phyloP scores from a whole-genome alignment of 2,888 invertebrate species.

The Tipula confusa region DNA sequence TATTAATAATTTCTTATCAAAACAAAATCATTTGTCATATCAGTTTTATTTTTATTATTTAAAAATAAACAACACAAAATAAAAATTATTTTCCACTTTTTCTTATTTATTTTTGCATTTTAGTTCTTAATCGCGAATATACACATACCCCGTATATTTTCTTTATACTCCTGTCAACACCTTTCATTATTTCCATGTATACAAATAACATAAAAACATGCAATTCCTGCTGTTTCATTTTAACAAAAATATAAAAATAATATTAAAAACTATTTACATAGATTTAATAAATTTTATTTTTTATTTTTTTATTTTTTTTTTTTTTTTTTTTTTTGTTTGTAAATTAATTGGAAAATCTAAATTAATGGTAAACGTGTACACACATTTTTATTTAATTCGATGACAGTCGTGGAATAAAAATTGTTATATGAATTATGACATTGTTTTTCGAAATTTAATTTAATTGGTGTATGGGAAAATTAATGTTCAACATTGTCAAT shows the following conservation, averaged over 20 bases:
- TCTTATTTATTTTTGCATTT: slow-evolving; percentile 20
- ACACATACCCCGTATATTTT: neutral
- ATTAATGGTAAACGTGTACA: neutral
- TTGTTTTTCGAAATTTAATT: too few species aligned
- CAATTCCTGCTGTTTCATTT: slow-evolving; percentile 12
- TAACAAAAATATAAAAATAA: neutral
- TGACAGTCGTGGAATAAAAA: neutral
- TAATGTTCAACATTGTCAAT: too few species aligned
- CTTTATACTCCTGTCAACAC: slow-evolving; percentile 14
- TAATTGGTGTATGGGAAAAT: too few species aligned
- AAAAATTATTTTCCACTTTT: neutral
- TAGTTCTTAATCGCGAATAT: neutral
- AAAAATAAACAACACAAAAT: neutral
- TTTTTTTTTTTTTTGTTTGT: neutral
- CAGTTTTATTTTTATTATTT: neutral
- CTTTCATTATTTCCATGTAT: neutral
- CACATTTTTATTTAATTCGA: neutral
- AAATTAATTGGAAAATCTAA: slow-evolving; percentile 9
- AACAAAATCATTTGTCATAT: slow-evolving; percentile 25
- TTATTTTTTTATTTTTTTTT: neutral
- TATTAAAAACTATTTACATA: neutral
- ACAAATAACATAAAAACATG: slow-evolving; percentile 9
- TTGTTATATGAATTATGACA: neutral
- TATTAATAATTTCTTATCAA: slow-evolving; percentile 12
- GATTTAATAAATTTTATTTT: neutral